Conservation (phyloP, 2,888 invertebrate species). For the Parthenolecanium corni region DNA sequence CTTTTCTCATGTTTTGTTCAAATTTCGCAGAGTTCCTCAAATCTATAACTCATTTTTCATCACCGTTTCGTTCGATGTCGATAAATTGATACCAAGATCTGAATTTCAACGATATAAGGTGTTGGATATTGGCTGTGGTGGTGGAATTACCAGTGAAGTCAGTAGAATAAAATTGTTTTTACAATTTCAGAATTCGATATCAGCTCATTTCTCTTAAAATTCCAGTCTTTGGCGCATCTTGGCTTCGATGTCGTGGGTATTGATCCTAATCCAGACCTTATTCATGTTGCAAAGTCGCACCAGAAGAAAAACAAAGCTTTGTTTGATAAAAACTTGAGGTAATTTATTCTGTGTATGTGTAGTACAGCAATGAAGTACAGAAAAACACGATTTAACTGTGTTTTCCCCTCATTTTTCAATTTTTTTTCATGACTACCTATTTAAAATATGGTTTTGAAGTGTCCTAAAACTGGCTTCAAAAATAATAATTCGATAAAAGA, state of each 20-base stretch:
- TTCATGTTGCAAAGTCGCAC: constrained; percentile 9
- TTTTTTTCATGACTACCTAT: no score
- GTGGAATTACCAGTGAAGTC: constrained; percentile 18
- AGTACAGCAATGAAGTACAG: neutral
- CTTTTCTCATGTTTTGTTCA: neutral
- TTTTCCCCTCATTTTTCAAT: no score
- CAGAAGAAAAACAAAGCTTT: constrained; percentile 1
- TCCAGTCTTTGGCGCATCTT: constrained; percentile 12
- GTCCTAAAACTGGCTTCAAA: no score
- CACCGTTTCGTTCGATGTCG: neutral
- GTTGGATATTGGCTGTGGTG: constrained; percentile 21
- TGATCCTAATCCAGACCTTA: constrained; percentile 20
- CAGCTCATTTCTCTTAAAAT: neutral
- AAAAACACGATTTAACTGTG: no score
- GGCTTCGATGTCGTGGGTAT: constrained; percentile 17
- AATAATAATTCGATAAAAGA: no score
- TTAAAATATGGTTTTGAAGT: no score
- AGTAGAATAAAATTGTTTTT: neutral
- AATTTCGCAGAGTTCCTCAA: neutral
- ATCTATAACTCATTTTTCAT: constrained; percentile 6
- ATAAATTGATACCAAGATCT: neutral
- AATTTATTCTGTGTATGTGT: neutral
- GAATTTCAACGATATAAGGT: constrained; percentile 6
- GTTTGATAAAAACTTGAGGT: neutral
- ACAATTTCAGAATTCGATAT: no score